Percentiles rank a stretch among this genome's conserved stretches.
Conservation (phyloP, 2,888 invertebrate species). For the Machimus rusticus region DNA sequence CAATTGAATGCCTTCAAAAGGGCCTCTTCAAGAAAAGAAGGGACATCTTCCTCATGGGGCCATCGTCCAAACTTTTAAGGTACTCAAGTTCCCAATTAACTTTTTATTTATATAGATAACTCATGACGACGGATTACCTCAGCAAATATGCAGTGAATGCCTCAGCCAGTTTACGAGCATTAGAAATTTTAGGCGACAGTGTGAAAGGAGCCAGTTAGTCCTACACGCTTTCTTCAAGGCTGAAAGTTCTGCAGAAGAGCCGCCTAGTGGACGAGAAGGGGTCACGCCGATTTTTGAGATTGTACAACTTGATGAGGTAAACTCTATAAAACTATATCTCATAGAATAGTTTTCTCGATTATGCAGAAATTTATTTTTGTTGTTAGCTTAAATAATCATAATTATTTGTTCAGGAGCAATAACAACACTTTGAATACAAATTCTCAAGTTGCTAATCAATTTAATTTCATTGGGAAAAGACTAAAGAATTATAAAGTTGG, state of each 20-base stretch:
- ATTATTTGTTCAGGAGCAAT: too few relatives aligned
- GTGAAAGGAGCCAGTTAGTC: neutral
- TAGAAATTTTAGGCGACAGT: neutral
- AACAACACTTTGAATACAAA: too few relatives aligned
- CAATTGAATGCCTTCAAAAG: neutral
- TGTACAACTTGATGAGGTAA: neutral
- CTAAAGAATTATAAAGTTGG: too few relatives aligned
- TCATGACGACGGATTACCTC: conserved; percentile 16
- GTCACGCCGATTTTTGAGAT: neutral
- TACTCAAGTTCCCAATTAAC: neutral
- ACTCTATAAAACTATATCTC: neutral
- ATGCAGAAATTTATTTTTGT: too few relatives aligned
- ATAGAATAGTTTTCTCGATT: too few relatives aligned
- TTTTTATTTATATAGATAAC: neutral
- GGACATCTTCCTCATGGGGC: too few relatives aligned
- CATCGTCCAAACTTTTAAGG: too few relatives aligned
- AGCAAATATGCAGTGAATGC: conserved; percentile 41
- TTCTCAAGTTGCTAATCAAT: too few relatives aligned
- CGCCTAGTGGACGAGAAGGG: neutral
- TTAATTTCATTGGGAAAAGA: too few relatives aligned
- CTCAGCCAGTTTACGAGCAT: neutral
- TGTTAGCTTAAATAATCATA: too few relatives aligned
- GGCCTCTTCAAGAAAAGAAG: too few relatives aligned
- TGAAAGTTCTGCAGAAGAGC: neutral
- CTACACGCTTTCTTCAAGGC: neutral